A percentile compares a stretch with the other conserved stretches of the same genome.
phyloP scores from a whole-genome alignment of 2,113 vertebrate genomes.

The Sander vitreus region DNA sequence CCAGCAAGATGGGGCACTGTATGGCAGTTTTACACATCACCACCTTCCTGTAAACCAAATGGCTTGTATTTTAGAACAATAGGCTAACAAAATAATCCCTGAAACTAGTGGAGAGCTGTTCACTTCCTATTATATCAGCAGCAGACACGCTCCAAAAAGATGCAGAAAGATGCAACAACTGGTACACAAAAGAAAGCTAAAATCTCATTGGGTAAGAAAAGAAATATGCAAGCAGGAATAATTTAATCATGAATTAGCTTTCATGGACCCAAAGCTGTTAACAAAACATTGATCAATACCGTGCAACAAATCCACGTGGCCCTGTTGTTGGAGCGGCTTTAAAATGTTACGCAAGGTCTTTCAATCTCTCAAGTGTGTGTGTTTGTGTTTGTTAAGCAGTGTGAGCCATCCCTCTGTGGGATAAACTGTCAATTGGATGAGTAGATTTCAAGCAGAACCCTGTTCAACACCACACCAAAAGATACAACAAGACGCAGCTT shows the following conservation, averaged over 20 bases:
- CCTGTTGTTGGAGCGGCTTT: neutral
- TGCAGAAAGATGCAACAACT: neutral
- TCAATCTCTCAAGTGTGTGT: neutral
- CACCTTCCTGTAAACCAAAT: neutral
- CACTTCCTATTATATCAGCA: constrained; percentile 19
- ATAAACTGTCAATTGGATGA: constrained; percentile 48
- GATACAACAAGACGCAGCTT: neutral
- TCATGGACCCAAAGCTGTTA: neutral
- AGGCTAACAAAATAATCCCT: constrained; percentile 9
- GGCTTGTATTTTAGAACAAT: neutral
- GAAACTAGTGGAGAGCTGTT: neutral
- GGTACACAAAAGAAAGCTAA: neutral
- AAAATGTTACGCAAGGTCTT: constrained; percentile 33
- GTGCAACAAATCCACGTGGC: constrained; percentile 13
- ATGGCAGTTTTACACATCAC: neutral
- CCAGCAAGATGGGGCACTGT: neutral
- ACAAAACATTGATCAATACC: neutral
- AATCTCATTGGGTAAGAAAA: too few species aligned
- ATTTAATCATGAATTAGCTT: neutral
- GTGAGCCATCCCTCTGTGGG: constrained; percentile 45
- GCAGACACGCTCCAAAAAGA: neutral
- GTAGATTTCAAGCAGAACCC: constrained; percentile 14
- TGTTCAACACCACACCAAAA: constrained; percentile 2
- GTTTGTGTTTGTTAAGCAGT: constrained; percentile 17
- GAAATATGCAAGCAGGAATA: neutral